Base-by-base conservation (phyloP, 2,888 invertebrate genomes). In the Dryomyza anilis region DNA sequence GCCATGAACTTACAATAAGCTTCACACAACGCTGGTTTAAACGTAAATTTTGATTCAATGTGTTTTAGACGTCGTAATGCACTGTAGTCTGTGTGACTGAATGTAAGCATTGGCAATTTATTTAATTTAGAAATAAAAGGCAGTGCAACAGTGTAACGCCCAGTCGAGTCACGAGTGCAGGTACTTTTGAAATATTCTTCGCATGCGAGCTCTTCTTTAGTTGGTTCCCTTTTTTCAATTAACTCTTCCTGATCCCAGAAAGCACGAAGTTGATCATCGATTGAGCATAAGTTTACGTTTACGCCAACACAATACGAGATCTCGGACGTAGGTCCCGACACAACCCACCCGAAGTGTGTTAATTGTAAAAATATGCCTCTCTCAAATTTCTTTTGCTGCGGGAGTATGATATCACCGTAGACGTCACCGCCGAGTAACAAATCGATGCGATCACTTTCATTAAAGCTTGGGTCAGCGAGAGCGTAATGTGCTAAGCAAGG, bases 391-490 rank as follows among this genome's bases (percentile, higher is more conserved):
- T 7, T 6, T n/a, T 45, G 45, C n/a, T 45, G n/a, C 5, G 45
- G 45, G 10, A 45, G n/a, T 12, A 45, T n/a, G 12, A 45, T 45
- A n/a, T 45, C 45, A 12, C 45, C 45, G 16, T 45, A 45, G 7
- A 45, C 45, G n/a, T 45, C 45, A 45, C n/a, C n/a, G n/a, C 45
- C 45, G 45, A 45, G 45, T n/a, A 45, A 6, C n/a, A 45, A 45
- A 45, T 45, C 45, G n/a, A 45, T 45, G 8, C 45, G 8, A 45
- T n/a, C 45, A 45, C 45, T 16, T 10, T 45, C 45, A n/a, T 16
- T 16, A 45, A 45, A 45, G 7, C 16, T 10, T 10, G 7, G 45
- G 16, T 45, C 45, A 10, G 45, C 45, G 5, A 45, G 45, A 5
- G 12, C n/a, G n/a, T 45, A 16, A 5, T 45, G 45, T n/a, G 7